These are phyloP conservation scores for Enteromius trimaculatus DNA, from an alignment of 2,797 vertebrate genomes.

Conservation along the genomic window DNA sequence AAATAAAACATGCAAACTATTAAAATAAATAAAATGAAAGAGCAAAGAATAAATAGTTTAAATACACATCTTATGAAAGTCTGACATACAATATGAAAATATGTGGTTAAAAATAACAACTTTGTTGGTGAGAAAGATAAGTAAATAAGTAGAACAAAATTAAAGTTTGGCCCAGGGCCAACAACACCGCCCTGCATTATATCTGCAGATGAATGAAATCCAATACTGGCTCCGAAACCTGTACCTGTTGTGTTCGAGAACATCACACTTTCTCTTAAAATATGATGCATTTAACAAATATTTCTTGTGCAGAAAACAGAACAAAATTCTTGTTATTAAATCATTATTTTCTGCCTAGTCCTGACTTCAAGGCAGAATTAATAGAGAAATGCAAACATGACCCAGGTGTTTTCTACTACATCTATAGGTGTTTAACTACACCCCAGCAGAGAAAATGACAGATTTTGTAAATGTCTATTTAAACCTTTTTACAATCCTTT, in stretches of 20 bases:
- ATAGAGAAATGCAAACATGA: background rate
- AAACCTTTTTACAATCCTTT: background rate
- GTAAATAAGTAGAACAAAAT: slow-evolving; percentile 66
- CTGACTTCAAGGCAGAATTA: background rate
- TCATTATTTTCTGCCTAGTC: background rate
- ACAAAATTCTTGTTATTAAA: no score
- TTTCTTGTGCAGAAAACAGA: background rate
- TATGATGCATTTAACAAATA: background rate
- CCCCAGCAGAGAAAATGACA: background rate
- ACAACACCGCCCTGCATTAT: background rate
- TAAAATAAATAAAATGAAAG: slow-evolving; percentile 24
- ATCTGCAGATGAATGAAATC: background rate
- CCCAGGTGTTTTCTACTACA: background rate
- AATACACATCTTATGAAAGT: background rate
- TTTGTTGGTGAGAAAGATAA: slow-evolving; percentile 40
- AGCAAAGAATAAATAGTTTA: background rate
- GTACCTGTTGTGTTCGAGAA: background rate
- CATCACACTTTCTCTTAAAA: background rate
- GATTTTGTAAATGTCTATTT: background rate
- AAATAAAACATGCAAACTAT: slow-evolving; percentile 11
- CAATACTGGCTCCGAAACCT: background rate
- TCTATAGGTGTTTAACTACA: background rate
- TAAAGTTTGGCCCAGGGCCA: background rate
- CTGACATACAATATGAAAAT: background rate
- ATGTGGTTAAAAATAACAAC: slow-evolving; percentile 22